Percentiles rank a stretch among this genome's conserved stretches.
Evolutionary conservation across 2,113 vertebrate species (phyloP).

Genomic region (Carollia perspicillata): DNA sequence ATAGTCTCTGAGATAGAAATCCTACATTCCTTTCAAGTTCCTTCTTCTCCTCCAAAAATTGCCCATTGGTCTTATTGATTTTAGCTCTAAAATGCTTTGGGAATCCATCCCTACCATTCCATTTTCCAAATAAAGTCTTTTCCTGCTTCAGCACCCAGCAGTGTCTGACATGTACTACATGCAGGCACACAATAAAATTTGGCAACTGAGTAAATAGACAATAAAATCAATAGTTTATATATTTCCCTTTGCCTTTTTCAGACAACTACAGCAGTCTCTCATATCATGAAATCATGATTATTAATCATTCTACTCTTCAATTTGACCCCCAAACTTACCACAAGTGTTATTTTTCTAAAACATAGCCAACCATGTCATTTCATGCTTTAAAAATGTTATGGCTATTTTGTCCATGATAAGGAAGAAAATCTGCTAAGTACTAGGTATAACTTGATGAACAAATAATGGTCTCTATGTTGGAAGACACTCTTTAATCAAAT

Average conservation of each 20-base stretch:
- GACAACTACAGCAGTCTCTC: not conserved
- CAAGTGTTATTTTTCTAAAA: not conserved
- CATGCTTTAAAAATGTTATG: not conserved
- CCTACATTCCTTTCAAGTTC: not conserved
- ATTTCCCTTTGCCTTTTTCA: not conserved
- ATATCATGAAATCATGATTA: not conserved
- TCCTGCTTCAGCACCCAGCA: not conserved
- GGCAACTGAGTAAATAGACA: not conserved
- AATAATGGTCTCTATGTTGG: not conserved
- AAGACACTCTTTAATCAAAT: not conserved
- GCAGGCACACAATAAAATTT: not conserved
- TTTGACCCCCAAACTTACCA: constrained; percentile 24
- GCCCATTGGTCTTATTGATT: not conserved
- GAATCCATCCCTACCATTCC: not conserved
- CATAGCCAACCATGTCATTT: not conserved
- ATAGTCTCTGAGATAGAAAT: not conserved
- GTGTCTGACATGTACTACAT: not conserved
- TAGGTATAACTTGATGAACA: not conserved
- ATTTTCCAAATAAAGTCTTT: not conserved
- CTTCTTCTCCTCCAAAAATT: not conserved
- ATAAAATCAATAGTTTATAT: not conserved
- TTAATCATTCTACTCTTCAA: not conserved
- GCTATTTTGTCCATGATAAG: not conserved
- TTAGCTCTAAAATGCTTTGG: not conserved
- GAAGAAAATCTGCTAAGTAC: not conserved